These are phyloP conservation scores for Typhlomys cinereus DNA, from an alignment of 2,113 vertebrate genomes.

Conservation along the genomic window DNA sequence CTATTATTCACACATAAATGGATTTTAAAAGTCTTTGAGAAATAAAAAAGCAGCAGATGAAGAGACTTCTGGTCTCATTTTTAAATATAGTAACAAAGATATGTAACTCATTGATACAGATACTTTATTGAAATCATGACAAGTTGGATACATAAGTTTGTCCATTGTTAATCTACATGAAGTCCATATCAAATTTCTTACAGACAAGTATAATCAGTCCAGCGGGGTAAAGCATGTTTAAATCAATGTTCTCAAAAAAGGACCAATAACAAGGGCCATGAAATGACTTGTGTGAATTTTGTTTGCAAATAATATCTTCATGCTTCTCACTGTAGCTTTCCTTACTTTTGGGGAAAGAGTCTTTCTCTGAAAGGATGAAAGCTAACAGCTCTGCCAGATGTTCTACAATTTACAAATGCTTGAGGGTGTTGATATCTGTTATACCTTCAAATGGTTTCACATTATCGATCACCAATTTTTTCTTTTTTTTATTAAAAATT, in stretches of 20 bases:
- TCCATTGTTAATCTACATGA: background rate
- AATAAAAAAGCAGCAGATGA: background rate
- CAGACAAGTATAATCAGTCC: background rate
- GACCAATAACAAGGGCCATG: background rate
- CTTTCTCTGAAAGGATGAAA: background rate
- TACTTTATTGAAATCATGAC: background rate
- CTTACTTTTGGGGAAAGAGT: background rate
- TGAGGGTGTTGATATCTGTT: too few relatives aligned
- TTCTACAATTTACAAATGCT: background rate
- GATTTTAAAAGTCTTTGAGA: background rate
- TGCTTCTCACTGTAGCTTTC: background rate
- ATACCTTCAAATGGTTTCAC: too few relatives aligned
- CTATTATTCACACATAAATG: background rate
- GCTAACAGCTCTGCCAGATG: background rate
- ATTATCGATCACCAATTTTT: too few relatives aligned
- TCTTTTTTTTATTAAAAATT: too few relatives aligned
- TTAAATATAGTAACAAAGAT: background rate
- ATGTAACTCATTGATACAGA: background rate
- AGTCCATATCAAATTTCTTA: background rate
- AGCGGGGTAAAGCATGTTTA: background rate
- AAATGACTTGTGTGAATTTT: background rate
- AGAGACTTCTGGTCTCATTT: background rate
- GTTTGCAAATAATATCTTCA: too few relatives aligned
- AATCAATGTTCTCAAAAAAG: constrained; percentile 6
- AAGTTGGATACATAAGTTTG: background rate